Evolutionary conservation across 2,888 invertebrate genomes (phyloP).

Genomic region (Amphipyra berbera): DNA sequence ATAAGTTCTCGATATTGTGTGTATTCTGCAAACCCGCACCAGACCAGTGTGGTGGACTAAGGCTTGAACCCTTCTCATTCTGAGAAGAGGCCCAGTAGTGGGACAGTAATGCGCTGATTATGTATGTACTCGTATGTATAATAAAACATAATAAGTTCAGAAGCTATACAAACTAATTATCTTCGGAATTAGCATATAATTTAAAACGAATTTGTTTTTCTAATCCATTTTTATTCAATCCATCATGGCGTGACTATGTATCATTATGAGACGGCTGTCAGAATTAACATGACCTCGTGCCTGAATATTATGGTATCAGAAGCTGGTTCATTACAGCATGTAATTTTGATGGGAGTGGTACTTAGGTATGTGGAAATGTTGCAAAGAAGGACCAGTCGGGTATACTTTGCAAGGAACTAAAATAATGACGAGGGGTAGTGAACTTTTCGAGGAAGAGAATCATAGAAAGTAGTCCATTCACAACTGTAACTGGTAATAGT

Average conservation of each 20-base stretch:
- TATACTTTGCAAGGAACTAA: too few species aligned
- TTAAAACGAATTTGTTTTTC: constrained; percentile 58
- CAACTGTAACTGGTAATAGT: too few species aligned
- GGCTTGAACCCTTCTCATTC: too few species aligned
- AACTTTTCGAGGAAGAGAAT: too few species aligned
- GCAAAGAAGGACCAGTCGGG: not conserved
- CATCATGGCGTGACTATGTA: constrained; percentile 67
- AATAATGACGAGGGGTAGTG: too few species aligned
- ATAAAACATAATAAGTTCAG: constrained; percentile 22
- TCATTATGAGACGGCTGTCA: constrained; percentile 73
- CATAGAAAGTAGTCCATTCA: too few species aligned
- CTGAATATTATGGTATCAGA: constrained; percentile 42
- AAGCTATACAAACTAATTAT: constrained; percentile 54
- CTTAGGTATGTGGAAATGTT: not conserved
- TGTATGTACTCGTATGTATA: too few species aligned
- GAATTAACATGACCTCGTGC: constrained; percentile 70
- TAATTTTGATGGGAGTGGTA: constrained; percentile 18
- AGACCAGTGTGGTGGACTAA: too few species aligned
- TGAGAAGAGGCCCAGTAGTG: too few species aligned
- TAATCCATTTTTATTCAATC: constrained; percentile 49
- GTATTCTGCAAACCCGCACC: too few species aligned
- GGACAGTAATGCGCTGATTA: too few species aligned
- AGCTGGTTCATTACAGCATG: constrained; percentile 26
- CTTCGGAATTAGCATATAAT: constrained; percentile 54
- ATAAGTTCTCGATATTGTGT: too few species aligned